These are phyloP conservation scores for Orestias chungarensis DNA, from an alignment of 2,797 vertebrate genomes.

Conservation along the genomic window DNA sequence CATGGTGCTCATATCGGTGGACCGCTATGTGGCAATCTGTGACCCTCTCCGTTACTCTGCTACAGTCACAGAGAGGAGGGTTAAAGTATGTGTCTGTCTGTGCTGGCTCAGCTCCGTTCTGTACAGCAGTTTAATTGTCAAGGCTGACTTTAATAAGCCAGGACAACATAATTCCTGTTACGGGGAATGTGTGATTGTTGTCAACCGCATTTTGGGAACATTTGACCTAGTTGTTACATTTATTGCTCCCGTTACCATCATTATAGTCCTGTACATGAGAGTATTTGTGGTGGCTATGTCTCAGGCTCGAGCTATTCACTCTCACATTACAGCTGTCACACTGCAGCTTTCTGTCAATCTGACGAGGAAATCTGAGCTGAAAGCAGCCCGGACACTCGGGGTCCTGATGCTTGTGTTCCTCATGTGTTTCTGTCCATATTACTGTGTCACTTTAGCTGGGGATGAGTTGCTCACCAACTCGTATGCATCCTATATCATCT, in stretches of 20 bases:
- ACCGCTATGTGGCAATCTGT: conserved; percentile 21
- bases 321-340: neutral
- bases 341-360: neutral
- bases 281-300: conserved; percentile 29
- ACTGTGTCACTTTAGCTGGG: neutral
- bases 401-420: conserved; percentile 34
- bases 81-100: conserved; percentile 10
- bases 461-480: rapidly evolving
- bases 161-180: conserved; percentile 9
- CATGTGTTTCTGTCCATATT: conserved; percentile 26
- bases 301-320: conserved; percentile 31
- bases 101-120: conserved; percentile 30
- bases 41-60: conserved; percentile 18
- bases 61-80: conserved; percentile 8
- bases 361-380: conserved; percentile 30
- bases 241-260: conserved; percentile 5
- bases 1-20: conserved; percentile 27
- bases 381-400: conserved; percentile 37
- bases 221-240: conserved; percentile 15
- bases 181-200: conserved; percentile 18
- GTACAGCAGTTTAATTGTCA: conserved; percentile 3
- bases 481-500: rapidly evolving
- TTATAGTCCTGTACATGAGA: conserved; percentile 15
- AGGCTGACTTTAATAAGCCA: neutral
- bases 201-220: neutral